Conservation (phyloP, 1,140 invertebrate genomes). For the Diuraphis noxia region DNA sequence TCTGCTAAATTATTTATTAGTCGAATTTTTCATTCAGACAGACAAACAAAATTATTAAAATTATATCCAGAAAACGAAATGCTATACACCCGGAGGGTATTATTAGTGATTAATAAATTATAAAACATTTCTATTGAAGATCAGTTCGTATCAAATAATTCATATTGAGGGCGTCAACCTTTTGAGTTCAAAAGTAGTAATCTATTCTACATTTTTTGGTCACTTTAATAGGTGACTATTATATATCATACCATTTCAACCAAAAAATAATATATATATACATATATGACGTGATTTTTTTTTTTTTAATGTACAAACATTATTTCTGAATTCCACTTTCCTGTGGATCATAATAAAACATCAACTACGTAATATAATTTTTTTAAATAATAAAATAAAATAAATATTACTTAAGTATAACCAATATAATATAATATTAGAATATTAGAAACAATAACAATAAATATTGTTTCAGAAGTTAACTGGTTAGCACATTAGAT, state of each 20-base stretch:
- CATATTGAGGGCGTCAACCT: not conserved
- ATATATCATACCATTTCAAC: not conserved
- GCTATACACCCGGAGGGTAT: not conserved
- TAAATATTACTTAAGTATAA: too few species aligned
- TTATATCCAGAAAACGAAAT: not conserved
- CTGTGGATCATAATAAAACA: too few species aligned
- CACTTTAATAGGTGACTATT: not conserved
- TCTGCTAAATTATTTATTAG: not conserved
- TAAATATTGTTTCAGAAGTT: not conserved
- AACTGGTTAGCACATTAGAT: not conserved
- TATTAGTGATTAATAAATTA: not conserved
- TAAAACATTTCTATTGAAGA: slow-evolving; percentile 8
- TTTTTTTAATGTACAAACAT: not conserved
- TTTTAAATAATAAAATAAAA: too few species aligned
- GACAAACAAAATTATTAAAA: not conserved
- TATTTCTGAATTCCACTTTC: too few species aligned
- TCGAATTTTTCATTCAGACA: not conserved
- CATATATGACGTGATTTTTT: not conserved
- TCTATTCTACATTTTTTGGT: not conserved
- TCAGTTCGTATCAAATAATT: not conserved
- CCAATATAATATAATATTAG: too few species aligned
- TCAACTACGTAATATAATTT: too few species aligned
- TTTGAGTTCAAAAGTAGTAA: not conserved
- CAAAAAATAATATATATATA: too few species aligned
- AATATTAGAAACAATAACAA: not conserved